Conservation (phyloP, 2,797 vertebrate genomes). For the Rhinophrynus dorsalis region DNA sequence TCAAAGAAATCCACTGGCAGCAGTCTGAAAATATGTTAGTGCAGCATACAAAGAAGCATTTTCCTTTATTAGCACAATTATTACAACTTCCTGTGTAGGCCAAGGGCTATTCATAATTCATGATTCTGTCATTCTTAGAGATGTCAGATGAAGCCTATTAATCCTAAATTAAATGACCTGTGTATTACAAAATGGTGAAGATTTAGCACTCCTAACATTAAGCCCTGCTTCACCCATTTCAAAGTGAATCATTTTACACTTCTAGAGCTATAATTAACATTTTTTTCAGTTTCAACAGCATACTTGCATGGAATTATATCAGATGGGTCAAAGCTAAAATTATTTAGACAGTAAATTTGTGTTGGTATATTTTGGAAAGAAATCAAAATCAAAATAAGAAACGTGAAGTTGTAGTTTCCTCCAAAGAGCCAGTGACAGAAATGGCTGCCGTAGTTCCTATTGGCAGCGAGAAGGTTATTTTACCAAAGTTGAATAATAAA, state of each 20-base stretch:
- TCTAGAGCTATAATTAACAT: conserved; percentile 18
- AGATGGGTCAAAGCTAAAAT: conserved; percentile 27
- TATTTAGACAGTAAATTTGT: conserved; percentile 34
- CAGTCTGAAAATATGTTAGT: conserved; percentile 45
- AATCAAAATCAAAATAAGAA: conserved; percentile 26
- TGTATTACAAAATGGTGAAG: conserved; percentile 70
- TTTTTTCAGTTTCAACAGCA: neutral
- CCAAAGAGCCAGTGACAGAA: conserved; percentile 20
- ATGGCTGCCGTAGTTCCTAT: conserved; percentile 28
- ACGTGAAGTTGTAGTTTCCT: conserved; percentile 26
- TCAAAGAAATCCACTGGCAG: conserved; percentile 53
- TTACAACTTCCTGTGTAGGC: conserved; percentile 77
- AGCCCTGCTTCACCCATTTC: conserved; percentile 65
- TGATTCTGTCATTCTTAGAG: conserved; percentile 73
- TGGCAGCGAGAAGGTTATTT: conserved; percentile 40
- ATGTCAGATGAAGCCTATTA: conserved; percentile 73
- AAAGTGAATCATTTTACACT: conserved; percentile 55
- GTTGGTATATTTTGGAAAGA: conserved; percentile 37
- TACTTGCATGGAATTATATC: conserved; percentile 26
- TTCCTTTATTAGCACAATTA: conserved; percentile 74
- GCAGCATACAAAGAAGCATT: conserved; percentile 61
- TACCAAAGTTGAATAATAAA: conserved; percentile 41
- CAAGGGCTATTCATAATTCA: conserved; percentile 77
- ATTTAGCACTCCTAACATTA: conserved; percentile 69
- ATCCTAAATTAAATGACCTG: conserved; percentile 76